Percentiles rank a stretch among this genome's conserved stretches.
Evolutionary conservation across 2,113 vertebrate genomes (phyloP).

Genomic region (Poeciliopsis prolifica): DNA sequence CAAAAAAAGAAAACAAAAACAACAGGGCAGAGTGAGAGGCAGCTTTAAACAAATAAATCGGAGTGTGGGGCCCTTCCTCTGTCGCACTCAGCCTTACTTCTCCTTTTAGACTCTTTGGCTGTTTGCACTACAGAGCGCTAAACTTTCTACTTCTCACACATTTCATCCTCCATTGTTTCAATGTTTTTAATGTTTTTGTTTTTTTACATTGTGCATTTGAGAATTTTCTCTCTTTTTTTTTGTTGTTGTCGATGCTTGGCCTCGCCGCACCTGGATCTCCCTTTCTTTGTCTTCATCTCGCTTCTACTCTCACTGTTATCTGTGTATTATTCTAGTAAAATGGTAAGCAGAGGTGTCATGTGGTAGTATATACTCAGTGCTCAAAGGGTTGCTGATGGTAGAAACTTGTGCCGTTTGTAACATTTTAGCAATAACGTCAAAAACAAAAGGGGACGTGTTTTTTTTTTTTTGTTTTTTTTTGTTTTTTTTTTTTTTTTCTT

Average conservation of each 20-base stretch:
- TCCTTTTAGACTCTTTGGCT: slow-evolving; percentile 63
- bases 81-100: slow-evolving; percentile 72
- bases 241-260: slow-evolving; percentile 37
- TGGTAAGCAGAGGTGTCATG: slow-evolving; percentile 80
- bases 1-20: not conserved
- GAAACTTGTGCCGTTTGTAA: slow-evolving; percentile 94
- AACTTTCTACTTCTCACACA: slow-evolving; percentile 46
- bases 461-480: not conserved
- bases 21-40: slow-evolving; percentile 83
- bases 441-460: slow-evolving; percentile 85
- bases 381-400: slow-evolving; percentile 87
- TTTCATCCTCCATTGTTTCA: slow-evolving; percentile 38
- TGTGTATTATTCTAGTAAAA: slow-evolving; percentile 77
- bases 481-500: slow-evolving; percentile 20
- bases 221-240: not conserved
- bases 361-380: slow-evolving; percentile 87
- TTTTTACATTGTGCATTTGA: slow-evolving; percentile 28
- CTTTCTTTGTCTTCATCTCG: slow-evolving; percentile 13
- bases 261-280: slow-evolving; percentile 41
- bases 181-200: slow-evolving; percentile 34
- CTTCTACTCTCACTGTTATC: slow-evolving; percentile 59
- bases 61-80: slow-evolving; percentile 68
- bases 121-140: slow-evolving; percentile 67
- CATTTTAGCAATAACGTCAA: slow-evolving; percentile 99
- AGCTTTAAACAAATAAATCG: slow-evolving; percentile 80